phyloP scores from a whole-genome alignment of 2,888 invertebrate species.

The Volucella inanis region DNA sequence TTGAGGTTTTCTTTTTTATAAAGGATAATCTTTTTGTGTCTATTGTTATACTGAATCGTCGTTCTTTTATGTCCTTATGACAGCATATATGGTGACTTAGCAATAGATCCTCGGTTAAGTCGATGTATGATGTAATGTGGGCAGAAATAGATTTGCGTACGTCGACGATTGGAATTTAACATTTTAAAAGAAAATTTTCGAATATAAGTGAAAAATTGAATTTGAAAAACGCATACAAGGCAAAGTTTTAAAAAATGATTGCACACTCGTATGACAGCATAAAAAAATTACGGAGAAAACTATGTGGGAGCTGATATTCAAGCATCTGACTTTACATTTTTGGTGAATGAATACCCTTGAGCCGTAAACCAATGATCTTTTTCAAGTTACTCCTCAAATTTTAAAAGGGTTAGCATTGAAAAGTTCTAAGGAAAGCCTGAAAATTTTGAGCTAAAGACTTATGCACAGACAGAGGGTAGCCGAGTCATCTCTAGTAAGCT shows the following conservation, averaged over 20 bases:
- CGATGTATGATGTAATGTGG: conserved; percentile 39
- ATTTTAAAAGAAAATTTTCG: conserved; percentile 34
- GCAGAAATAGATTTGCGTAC: conserved; percentile 66
- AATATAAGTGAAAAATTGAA: conserved; percentile 59
- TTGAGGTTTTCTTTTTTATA: conserved; percentile 36
- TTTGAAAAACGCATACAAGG: conserved; percentile 52
- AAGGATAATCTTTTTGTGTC: conserved; percentile 35
- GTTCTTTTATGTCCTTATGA: conserved; percentile 69
- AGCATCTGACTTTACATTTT: too few species aligned
- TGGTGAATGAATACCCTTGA: too few species aligned
- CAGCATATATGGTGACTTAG: conserved; percentile 69
- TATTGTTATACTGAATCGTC: conserved; percentile 70
- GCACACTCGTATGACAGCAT: conserved; percentile 33
- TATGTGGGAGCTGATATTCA: background rate
- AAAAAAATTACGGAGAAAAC: conserved; percentile 14
- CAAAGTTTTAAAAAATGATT: conserved; percentile 36
- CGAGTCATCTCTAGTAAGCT: too few species aligned
- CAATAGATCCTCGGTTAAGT: conserved; percentile 44
- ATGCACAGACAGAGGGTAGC: too few species aligned
- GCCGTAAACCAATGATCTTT: too few species aligned
- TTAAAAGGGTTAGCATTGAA: too few species aligned
- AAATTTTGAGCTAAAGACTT: too few species aligned
- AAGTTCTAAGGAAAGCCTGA: too few species aligned
- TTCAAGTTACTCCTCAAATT: too few species aligned
- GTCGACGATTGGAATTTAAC: conserved; percentile 48